Evolutionary conservation across 2,113 vertebrate genomes (phyloP), one percentile per base, ranked within the genome.

Genomic region (Reinhardtius hippoglossoides): DNA sequence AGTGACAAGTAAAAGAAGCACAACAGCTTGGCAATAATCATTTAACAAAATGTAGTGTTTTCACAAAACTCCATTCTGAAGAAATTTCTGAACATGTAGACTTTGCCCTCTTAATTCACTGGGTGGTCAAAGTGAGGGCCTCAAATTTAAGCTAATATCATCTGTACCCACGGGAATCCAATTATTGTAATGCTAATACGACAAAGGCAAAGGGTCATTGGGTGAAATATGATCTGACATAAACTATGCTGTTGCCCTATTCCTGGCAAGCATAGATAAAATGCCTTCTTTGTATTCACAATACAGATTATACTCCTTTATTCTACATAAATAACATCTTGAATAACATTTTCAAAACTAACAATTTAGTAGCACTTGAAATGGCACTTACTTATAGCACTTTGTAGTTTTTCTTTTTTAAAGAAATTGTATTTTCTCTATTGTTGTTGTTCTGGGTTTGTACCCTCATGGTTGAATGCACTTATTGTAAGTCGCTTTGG

Each of bases 21-120:
- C 48, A 67, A 40, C 20, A 76, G 50, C 71, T 71, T 84, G 67
- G 59, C 56, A 18, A 24, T 3, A 24, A 58, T 27, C 35, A 8
- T 37, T 37, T 1, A 37, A 37, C 16, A 27, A 24, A 27, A 27
- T 8, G 24, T 9, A 26, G 20, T 26, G 50, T 16, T 24, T 1
- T 15, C 54, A 23, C 31, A 48, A 2, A 68, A 37, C 8, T 60
- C 7, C 18, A 26, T 77, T 57, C 54, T 64, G 21, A 66, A 55
- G 37, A 56, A 42, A 46, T 27, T 20, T 50, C 27, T 3, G 21
- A 52, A 61, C 24, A 63, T 65, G 13, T 23, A 24, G 35, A 44
- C 48, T 50, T 59, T 61, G 55, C 61, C 20, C 9, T 55, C 63
- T 57, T 13, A 10, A n/a, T 31, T 78, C 27, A 3, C 27, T 18